A percentile compares a stretch with the other conserved stretches of the same genome.
These are phyloP conservation scores for Clupea harengus DNA, from an alignment of 2,113 vertebrate genomes.

Conservation along the genomic window DNA sequence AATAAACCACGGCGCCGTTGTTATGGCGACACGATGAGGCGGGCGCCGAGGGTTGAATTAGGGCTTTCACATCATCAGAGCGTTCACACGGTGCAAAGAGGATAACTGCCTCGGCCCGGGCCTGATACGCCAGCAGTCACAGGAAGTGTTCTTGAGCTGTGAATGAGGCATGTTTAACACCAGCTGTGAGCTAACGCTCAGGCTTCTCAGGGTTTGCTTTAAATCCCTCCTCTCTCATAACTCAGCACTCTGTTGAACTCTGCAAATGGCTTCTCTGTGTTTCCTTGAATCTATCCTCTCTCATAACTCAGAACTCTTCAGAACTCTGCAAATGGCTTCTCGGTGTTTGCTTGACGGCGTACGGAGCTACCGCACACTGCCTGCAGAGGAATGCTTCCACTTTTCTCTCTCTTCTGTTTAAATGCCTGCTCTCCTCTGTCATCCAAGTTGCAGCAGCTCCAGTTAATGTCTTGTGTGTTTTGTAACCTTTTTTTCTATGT, in stretches of 20 bases:
- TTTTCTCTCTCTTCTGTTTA: not conserved
- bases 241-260: not conserved
- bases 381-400: not conserved
- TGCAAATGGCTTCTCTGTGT: not conserved
- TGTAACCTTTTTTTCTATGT: not conserved
- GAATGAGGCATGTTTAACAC: not conserved
- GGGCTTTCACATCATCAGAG: conserved; percentile 4
- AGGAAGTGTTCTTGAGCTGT: not conserved
- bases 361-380: not conserved
- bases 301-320: not conserved
- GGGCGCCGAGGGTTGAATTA: not conserved
- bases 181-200: not conserved
- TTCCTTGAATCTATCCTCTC: not conserved
- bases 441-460: no score
- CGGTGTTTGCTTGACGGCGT: not conserved
- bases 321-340: not conserved
- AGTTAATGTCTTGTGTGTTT: not conserved
- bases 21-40: conserved; percentile 4
- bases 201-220: not conserved
- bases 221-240: not conserved
- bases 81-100: not conserved
- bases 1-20: not conserved
- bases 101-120: not conserved
- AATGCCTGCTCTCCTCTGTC: no score
- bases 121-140: not conserved